Percentiles rank a stretch among this genome's conserved stretches.
Evolutionary conservation across 2,113 vertebrate species (phyloP).

Genomic region (Telmatochromis bifrenatus): DNA sequence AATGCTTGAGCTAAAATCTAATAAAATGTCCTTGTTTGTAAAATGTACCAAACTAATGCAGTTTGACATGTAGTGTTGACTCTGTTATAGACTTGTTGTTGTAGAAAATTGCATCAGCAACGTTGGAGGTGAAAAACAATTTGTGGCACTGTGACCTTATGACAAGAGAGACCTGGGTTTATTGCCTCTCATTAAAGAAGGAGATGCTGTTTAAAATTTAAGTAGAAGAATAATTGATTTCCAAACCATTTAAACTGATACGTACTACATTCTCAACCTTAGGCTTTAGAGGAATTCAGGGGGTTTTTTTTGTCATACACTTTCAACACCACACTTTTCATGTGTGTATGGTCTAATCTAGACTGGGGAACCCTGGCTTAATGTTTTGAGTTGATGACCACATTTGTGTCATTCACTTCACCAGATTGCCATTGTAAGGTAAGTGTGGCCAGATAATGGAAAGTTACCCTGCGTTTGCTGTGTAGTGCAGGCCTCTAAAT

Average conservation of each 20-base stretch:
- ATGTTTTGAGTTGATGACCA: background rate
- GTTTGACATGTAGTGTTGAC: background rate
- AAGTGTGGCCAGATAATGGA: background rate
- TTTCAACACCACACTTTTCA: background rate
- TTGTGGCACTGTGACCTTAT: background rate
- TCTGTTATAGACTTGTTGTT: background rate
- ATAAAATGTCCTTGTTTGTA: background rate
- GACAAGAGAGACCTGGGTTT: background rate
- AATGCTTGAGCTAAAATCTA: background rate
- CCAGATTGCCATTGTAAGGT: background rate
- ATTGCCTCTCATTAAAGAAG: background rate
- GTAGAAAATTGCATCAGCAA: background rate
- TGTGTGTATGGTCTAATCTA: background rate
- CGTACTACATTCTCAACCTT: background rate
- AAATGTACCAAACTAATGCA: background rate
- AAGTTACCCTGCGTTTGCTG: background rate
- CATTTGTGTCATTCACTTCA: fast-evolving
- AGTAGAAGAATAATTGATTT: background rate
- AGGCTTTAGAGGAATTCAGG: background rate
- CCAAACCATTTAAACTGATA: background rate
- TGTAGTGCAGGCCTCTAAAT: background rate
- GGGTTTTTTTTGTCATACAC: fast-evolving
- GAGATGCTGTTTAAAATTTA: background rate
- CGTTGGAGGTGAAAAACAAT: background rate
- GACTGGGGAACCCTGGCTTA: background rate